Evolutionary conservation across 1,140 invertebrate species (phyloP).

Genomic region (Pectinophora gossypiella): DNA sequence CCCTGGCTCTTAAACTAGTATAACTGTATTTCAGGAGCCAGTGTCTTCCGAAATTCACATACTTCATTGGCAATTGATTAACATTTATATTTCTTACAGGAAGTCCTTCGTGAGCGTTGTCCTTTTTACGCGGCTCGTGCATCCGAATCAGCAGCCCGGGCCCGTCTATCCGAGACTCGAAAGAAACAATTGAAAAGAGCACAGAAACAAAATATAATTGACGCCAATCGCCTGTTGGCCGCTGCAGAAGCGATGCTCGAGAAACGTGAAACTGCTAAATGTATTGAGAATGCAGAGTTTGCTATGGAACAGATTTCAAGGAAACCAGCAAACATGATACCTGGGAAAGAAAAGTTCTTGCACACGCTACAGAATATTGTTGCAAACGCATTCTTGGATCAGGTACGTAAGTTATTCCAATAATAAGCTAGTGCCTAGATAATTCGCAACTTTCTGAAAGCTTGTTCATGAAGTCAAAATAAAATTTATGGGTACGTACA

Average conservation of each 20-base stretch:
- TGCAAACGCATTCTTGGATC: conserved; percentile 53
- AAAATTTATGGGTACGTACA: too few species aligned
- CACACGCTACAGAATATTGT: conserved; percentile 47
- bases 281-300: conserved; percentile 54
- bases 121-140: conserved; percentile 55
- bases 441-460: too few species aligned
- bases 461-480: too few species aligned
- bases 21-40: too few species aligned
- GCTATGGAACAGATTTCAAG: conserved; percentile 56
- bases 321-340: conserved; percentile 43
- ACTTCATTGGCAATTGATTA: too few species aligned
- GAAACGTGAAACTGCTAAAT: conserved; percentile 48
- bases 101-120: conserved; percentile 48
- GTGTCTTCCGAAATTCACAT: too few species aligned
- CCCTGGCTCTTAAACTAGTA: too few species aligned
- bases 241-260: conserved; percentile 33
- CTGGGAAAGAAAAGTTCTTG: conserved; percentile 52
- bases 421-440: too few species aligned
- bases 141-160: conserved; percentile 37
- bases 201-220: conserved; percentile 43
- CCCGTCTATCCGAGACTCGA: conserved; percentile 36
- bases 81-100: too few species aligned
- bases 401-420: conserved; percentile 41
- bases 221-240: conserved; percentile 43
- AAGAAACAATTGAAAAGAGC: conserved; percentile 41